Conservation (phyloP, 1,140 invertebrate species). For the Chelonus insularis region DNA sequence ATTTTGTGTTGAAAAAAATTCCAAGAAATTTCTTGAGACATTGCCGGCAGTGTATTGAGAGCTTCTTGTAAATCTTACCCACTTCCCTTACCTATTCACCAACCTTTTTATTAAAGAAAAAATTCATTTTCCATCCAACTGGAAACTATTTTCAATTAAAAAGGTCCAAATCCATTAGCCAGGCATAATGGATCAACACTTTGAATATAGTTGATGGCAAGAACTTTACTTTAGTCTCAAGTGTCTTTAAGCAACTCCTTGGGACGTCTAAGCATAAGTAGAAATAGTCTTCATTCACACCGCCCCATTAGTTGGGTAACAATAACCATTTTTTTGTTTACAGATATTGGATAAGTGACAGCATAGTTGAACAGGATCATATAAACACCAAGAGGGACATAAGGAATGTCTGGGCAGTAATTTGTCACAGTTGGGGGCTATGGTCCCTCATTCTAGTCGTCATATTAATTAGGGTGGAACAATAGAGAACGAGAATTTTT, state of each 20-base stretch:
- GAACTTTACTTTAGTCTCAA: too few relatives aligned
- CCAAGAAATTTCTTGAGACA: constrained; percentile 22
- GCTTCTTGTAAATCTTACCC: too few relatives aligned
- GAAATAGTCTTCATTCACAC: too few relatives aligned
- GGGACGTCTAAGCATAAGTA: background rate
- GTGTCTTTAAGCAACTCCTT: too few relatives aligned
- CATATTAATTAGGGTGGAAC: constrained; percentile 58
- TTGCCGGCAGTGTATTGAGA: too few relatives aligned
- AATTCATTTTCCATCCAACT: too few relatives aligned
- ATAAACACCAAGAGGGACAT: constrained; percentile 33
- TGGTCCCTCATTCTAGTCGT: background rate
- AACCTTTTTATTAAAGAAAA: too few relatives aligned
- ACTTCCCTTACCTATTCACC: background rate
- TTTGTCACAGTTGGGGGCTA: background rate
- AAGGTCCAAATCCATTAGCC: too few relatives aligned
- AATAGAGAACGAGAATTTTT: constrained; percentile 59
- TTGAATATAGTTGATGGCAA: too few relatives aligned
- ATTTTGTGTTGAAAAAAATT: constrained; percentile 57
- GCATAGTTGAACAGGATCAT: constrained; percentile 45
- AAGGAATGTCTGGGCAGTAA: constrained; percentile 11
- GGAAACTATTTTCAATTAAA: too few relatives aligned
- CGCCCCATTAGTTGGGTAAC: constrained; percentile 33
- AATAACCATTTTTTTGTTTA: constrained; percentile 57
- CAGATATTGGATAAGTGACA: constrained; percentile 60
- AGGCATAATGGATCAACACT: too few relatives aligned